Conservation (phyloP, 1,140 invertebrate genomes). For the Argopecten irradians region DNA sequence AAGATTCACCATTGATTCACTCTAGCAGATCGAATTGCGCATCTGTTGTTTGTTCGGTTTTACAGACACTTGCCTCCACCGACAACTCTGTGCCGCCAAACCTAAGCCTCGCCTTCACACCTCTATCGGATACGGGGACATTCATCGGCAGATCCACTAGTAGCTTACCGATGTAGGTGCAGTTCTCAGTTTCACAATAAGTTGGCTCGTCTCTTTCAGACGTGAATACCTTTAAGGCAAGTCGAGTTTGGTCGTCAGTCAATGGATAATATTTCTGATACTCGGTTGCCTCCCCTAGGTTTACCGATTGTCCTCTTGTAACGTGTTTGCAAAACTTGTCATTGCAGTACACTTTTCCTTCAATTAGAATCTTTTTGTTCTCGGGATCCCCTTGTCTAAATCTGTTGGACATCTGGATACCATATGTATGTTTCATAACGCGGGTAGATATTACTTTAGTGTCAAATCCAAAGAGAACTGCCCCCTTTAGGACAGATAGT, state of each 20-base stretch:
- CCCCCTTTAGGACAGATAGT: background rate
- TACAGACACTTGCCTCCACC: background rate
- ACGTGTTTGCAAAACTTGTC: background rate
- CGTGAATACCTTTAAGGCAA: background rate
- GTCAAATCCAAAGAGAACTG: background rate
- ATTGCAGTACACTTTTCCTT: background rate
- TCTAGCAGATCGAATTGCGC: background rate
- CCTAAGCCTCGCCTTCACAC: background rate
- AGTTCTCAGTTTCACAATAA: background rate
- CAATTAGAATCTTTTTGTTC: background rate
- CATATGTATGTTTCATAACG: background rate
- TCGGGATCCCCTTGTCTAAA: background rate
- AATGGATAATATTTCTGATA: background rate
- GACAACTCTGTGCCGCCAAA: background rate
- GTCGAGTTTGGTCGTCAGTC: background rate
- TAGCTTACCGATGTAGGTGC: background rate
- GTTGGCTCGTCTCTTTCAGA: background rate
- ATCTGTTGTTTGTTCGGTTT: background rate
- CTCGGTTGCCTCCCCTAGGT: slow-evolving; percentile 2
- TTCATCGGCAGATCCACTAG: background rate
- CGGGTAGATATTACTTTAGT: background rate
- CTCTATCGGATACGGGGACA: background rate
- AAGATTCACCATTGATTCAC: too few relatives aligned
- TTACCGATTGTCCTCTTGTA: background rate
- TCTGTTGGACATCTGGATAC: background rate